Percentiles rank a stretch among this genome's conserved stretches.
phyloP scores from a whole-genome alignment of 2,888 invertebrate genomes.

The Amorpha juglandis region DNA sequence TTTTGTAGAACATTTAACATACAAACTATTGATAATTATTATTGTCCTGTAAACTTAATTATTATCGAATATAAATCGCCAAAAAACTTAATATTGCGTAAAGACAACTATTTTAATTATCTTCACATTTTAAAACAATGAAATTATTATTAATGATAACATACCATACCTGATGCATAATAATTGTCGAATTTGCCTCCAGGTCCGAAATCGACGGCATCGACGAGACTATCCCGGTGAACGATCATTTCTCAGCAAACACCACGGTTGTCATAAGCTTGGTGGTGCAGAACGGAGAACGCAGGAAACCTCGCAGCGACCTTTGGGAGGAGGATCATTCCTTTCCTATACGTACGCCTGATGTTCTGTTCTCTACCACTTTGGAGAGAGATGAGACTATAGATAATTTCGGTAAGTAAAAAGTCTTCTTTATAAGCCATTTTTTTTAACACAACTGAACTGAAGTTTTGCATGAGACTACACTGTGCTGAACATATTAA shows the following conservation, averaged over 20 bases:
- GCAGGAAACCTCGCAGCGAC: conserved; percentile 87
- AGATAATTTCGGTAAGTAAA: conserved; percentile 90
- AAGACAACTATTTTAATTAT: no score
- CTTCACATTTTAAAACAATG: neutral
- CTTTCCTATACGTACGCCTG: conserved; percentile 69
- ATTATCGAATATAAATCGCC: no score
- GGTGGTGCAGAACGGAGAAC: conserved; percentile 88
- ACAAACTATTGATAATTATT: no score
- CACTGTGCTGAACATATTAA: no score
- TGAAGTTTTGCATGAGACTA: no score
- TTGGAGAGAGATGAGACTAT: conserved; percentile 92
- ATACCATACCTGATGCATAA: no score
- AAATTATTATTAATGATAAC: no score
- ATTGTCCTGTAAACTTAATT: no score
- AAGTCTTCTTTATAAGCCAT: conserved; percentile 41
- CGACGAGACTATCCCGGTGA: conserved; percentile 85
- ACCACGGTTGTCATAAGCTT: conserved; percentile 89
- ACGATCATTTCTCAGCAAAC: conserved; percentile 88
- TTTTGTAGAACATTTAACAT: no score
- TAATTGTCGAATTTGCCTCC: conserved; percentile 21
- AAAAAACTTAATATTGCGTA: no score
- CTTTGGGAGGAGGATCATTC: conserved; percentile 90
- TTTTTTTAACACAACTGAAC: no score
- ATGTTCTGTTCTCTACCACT: conserved; percentile 89
- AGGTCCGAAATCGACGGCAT: conserved; percentile 92